Conservation (phyloP, 2,113 vertebrate species). For the Prunella fulvescens region DNA sequence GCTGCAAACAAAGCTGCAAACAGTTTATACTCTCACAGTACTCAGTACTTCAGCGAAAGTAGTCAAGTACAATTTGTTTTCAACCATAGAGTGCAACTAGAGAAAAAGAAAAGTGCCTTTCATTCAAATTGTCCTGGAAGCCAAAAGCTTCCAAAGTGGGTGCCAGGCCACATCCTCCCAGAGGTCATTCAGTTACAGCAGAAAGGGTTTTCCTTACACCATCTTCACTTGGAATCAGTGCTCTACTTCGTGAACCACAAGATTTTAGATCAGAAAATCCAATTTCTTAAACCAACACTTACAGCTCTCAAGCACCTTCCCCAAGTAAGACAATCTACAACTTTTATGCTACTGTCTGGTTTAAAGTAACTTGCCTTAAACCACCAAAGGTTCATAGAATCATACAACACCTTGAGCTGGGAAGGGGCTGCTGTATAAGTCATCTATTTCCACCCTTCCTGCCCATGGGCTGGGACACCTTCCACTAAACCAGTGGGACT, state of each 20-base stretch:
- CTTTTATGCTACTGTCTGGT: neutral
- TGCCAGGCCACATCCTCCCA: neutral
- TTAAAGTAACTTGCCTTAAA: neutral
- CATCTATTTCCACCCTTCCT: neutral
- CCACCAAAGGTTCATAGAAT: neutral
- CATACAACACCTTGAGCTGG: neutral
- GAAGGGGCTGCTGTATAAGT: fast-evolving
- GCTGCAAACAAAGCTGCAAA: neutral
- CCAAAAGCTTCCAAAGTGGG: neutral
- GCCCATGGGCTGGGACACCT: neutral
- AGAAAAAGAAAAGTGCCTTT: constrained; percentile 14
- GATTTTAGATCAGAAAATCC: neutral
- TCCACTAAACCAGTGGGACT: neutral
- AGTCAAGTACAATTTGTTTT: constrained; percentile 11
- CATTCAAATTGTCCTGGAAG: neutral
- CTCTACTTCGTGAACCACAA: neutral
- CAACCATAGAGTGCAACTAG: neutral
- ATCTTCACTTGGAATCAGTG: neutral
- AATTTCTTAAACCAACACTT: neutral
- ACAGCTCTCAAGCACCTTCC: neutral
- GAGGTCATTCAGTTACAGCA: neutral
- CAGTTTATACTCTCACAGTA: neutral
- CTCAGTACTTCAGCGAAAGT: neutral
- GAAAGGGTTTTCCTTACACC: neutral
- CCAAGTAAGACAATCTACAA: neutral